phyloP scores from a whole-genome alignment of 1,140 invertebrate genomes.

The Drosophila sucinea region DNA sequence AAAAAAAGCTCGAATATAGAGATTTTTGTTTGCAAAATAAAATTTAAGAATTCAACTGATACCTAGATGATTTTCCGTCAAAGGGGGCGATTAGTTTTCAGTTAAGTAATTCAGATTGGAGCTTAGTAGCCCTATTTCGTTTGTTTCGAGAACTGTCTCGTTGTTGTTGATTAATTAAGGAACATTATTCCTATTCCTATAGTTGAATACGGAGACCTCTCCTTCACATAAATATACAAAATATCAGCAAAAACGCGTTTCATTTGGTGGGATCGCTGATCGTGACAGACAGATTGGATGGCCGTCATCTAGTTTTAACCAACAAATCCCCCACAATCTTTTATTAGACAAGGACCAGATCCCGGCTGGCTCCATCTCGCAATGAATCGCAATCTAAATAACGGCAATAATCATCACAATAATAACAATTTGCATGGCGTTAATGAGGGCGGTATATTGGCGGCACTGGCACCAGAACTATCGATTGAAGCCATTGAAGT shows the following conservation, averaged over 20 bases:
- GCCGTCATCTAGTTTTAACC: neutral
- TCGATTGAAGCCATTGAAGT: slow-evolving; percentile 39
- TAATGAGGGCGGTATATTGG: slow-evolving; percentile 44
- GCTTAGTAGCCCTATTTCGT: slow-evolving; percentile 56
- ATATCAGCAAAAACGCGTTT: slow-evolving; percentile 54
- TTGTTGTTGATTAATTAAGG: slow-evolving; percentile 65
- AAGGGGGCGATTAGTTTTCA: slow-evolving; percentile 35
- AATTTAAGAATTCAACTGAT: neutral
- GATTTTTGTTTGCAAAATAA: too few relatives aligned
- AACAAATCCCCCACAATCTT: neutral
- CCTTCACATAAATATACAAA: slow-evolving; percentile 49
- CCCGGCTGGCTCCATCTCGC: slow-evolving; percentile 35
- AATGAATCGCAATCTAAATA: slow-evolving; percentile 52
- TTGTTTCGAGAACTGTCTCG: slow-evolving; percentile 57
- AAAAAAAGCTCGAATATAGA: too few relatives aligned
- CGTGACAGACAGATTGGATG: neutral
- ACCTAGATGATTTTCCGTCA: neutral
- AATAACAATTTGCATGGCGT: slow-evolving; percentile 53
- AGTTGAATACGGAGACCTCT: slow-evolving; percentile 65
- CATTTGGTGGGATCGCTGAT: slow-evolving; percentile 33
- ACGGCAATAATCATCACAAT: slow-evolving; percentile 27
- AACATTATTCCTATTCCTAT: slow-evolving; percentile 61
- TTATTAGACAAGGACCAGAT: slow-evolving; percentile 48
- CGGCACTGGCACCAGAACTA: slow-evolving; percentile 15
- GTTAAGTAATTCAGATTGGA: slow-evolving; percentile 15